Conservation (phyloP, 1,140 invertebrate species). For the Drosophila ficusphila region DNA sequence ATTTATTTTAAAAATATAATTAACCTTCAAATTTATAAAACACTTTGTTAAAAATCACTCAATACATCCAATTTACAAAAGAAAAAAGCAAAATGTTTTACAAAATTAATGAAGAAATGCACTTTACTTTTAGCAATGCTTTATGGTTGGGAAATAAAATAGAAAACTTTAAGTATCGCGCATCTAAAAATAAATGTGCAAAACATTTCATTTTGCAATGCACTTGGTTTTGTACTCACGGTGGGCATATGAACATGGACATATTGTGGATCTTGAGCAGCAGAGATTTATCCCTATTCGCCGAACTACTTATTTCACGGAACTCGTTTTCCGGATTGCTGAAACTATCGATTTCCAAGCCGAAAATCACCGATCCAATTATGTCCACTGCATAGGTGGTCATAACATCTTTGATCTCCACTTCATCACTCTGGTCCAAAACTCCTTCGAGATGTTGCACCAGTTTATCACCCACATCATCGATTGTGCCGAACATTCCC, state of each 20-base stretch:
- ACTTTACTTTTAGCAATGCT: too few relatives aligned
- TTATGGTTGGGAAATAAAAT: too few relatives aligned
- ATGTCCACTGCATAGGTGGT: constrained; percentile 84
- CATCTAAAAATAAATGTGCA: too few relatives aligned
- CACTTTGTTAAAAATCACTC: too few relatives aligned
- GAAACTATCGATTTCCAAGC: constrained; percentile 83
- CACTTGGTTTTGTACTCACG: constrained; percentile 54
- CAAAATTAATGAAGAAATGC: too few relatives aligned
- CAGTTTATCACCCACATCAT: constrained; percentile 83
- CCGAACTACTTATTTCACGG: constrained; percentile 41
- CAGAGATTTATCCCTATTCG: constrained; percentile 7
- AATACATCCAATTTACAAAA: too few relatives aligned
- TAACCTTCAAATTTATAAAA: too few relatives aligned
- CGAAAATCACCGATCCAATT: constrained; percentile 84
- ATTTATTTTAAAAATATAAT: too few relatives aligned
- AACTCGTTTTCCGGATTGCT: constrained; percentile 75
- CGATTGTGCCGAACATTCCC: constrained; percentile 85
- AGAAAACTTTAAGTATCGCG: too few relatives aligned
- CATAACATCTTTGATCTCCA: constrained; percentile 63
- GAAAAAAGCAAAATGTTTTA: too few relatives aligned
- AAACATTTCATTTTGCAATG: background rate
- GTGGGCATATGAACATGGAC: constrained; percentile 59
- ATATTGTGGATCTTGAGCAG: constrained; percentile 42
- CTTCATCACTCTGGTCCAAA: constrained; percentile 20
- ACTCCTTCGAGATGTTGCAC: constrained; percentile 56